phyloP scores from a whole-genome alignment of 2,113 vertebrate species.

The Mirounga angustirostris region DNA sequence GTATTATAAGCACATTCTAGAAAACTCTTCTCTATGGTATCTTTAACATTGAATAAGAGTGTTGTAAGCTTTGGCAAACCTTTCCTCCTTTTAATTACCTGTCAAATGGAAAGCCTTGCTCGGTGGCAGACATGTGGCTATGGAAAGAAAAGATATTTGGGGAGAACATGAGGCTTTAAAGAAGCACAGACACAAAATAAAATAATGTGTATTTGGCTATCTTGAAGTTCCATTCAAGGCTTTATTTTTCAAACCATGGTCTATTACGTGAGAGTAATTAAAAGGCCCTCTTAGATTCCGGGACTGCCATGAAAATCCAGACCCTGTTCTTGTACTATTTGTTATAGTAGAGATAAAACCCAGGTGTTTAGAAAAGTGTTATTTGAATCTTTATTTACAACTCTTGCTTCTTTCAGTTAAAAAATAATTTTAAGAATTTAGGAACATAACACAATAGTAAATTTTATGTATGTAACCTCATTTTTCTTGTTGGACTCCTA shows the following conservation, averaged over 20 bases:
- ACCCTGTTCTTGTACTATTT: not conserved
- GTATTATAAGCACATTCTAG: not conserved
- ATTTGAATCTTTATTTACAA: not conserved
- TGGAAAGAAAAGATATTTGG: not conserved
- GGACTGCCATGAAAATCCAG: not conserved
- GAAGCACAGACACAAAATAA: not conserved
- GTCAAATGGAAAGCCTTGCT: not conserved
- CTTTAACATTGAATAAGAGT: not conserved
- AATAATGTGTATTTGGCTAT: not conserved
- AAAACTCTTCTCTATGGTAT: not conserved
- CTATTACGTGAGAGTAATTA: not conserved
- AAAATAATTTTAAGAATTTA: not conserved
- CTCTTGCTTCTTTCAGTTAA: not conserved
- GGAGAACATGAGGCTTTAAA: not conserved
- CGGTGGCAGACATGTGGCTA: not conserved
- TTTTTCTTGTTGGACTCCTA: not conserved
- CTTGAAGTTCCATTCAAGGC: not conserved
- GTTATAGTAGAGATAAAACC: not conserved
- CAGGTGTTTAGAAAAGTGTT: not conserved
- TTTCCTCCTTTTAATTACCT: not conserved
- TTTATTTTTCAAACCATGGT: not conserved
- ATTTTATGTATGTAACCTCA: not conserved
- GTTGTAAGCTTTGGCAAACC: not conserved
- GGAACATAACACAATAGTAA: not conserved
- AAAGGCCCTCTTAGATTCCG: not conserved